Percentiles rank a stretch among this genome's conserved stretches.
These are phyloP conservation scores for Blennius ocellaris DNA, from an alignment of 2,113 vertebrate genomes.

Conservation along the genomic window DNA sequence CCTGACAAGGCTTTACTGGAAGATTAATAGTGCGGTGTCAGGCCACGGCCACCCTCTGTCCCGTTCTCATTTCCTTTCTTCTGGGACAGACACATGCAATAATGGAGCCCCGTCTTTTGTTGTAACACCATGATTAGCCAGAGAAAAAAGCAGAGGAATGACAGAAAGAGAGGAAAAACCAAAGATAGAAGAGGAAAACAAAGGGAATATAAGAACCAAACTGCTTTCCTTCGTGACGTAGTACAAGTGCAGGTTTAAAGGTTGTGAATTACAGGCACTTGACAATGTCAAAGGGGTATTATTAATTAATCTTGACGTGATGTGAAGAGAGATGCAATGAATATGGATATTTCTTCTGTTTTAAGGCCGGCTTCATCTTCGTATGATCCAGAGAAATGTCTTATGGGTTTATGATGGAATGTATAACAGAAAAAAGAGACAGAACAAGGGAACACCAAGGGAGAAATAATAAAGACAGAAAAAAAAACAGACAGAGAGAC, in stretches of 20 bases:
- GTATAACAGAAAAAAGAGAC: conserved; percentile 54
- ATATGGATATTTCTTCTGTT: conserved; percentile 75
- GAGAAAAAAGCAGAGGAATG: conserved; percentile 61
- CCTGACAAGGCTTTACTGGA: conserved; percentile 99
- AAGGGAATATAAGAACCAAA: conserved; percentile 53
- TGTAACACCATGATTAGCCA: conserved; percentile 95
- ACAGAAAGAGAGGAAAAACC: conserved; percentile 63
- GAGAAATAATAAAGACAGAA: conserved; percentile 63
- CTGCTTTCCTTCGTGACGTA: conserved; percentile 59
- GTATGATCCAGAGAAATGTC: conserved; percentile 54
- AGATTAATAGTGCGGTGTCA: conserved; percentile 99
- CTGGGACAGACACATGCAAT: conserved; percentile 94
- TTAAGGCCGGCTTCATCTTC: conserved; percentile 60
- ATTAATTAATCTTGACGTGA: conserved; percentile 81
- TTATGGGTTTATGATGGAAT: conserved; percentile 47
- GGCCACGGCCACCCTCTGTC: conserved; percentile 98
- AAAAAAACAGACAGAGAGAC: conserved; percentile 53
- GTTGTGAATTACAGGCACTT: conserved; percentile 74
- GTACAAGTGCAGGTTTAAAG: conserved; percentile 77
- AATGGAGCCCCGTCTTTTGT: conserved; percentile 98
- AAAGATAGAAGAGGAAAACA: conserved; percentile 53
- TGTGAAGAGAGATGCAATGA: conserved; percentile 74
- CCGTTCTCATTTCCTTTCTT: conserved; percentile 99
- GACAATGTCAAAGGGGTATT: conserved; percentile 72
- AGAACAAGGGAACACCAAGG: conserved; percentile 50